Evolutionary conservation across 2,113 vertebrate genomes (phyloP), one percentile per base, ranked within the genome.

Genomic region (Diphyllodes magnificus): DNA sequence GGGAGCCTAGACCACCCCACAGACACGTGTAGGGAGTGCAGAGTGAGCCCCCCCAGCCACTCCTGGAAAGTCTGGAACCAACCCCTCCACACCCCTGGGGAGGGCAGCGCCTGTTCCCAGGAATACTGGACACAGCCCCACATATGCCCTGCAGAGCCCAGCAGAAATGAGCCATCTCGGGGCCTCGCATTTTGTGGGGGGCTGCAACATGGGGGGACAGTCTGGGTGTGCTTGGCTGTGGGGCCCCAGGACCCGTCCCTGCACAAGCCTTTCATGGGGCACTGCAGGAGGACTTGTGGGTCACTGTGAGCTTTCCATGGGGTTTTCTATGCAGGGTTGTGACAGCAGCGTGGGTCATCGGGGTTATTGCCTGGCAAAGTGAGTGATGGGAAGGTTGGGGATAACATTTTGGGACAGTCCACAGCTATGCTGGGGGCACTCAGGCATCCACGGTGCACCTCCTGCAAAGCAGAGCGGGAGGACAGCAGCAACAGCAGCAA

Each of bases 321-420:
- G 25, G 5, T 68, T 44, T 61, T 40, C 49, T 31, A 8, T 2
- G 0, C 17, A 4, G 27, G 1, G 12, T 1, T 17, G 20, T 16
- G 5, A 2, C 50, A 22, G 17, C n/a, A 31, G 11, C 0, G 0
- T 1, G 1, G 33, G 11, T 14, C 30, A 4, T 0, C 0, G 0
- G 50, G 40, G 15, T 18, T 47, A 39, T 9, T 30, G 28, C 37
- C 56, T 5, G 3, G 42, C 39, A 44, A 47, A 51, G n/a, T 0
- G 10, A 78, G 15, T 0, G 10, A 23, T 3, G 27, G 37, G n/a
- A 40, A 80, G 78, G 40, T 4, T 25, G 30, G n/a, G 37, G 35
- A 19, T 49, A n/a, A 10, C 8, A 2, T 79, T n/a, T 12, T 21
- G 47, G 68, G 47, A 31, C 16, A 53, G 18, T 7, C 6, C 11